Evolutionary conservation across 2,113 vertebrate genomes (phyloP).

Genomic region (Nerophis ophidion): DNA sequence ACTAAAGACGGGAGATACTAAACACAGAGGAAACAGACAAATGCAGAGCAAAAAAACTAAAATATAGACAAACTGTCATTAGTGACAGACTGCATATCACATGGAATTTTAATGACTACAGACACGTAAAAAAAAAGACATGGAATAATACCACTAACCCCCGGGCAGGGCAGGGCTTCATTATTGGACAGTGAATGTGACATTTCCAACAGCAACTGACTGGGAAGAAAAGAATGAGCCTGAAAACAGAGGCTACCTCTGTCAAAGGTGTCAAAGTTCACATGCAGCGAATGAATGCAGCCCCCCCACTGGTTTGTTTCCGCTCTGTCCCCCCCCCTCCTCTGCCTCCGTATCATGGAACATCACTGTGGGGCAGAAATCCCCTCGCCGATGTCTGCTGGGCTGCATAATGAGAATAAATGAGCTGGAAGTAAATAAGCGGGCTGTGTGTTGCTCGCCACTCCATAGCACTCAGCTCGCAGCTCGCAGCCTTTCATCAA

Average conservation of each 20-base stretch:
- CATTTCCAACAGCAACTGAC: constrained; percentile 54
- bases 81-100: constrained; percentile 18
- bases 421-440: constrained; percentile 77
- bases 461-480: constrained; percentile 51
- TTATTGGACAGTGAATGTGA: constrained; percentile 49
- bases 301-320: constrained; percentile 36
- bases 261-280: constrained; percentile 74
- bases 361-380: constrained; percentile 67
- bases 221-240: constrained; percentile 48
- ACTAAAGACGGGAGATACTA: too few species aligned
- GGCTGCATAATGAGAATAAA: constrained; percentile 77
- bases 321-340: constrained; percentile 24
- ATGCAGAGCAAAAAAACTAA: too few species aligned
- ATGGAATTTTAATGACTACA: constrained; percentile 22
- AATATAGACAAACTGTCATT: too few species aligned
- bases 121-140: constrained; percentile 12
- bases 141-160: constrained; percentile 18
- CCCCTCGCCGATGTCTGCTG: constrained; percentile 64
- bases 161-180: constrained; percentile 43
- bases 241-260: constrained; percentile 68
- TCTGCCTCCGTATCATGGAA: constrained; percentile 42
- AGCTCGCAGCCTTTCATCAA: constrained; percentile 59
- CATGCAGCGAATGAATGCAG: constrained; percentile 59
- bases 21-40: too few species aligned
- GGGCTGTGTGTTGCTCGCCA: constrained; percentile 60